These are phyloP conservation scores for Mesembrinibis cayennensis DNA, from an alignment of 2,113 vertebrate species.

Conservation along the genomic window DNA sequence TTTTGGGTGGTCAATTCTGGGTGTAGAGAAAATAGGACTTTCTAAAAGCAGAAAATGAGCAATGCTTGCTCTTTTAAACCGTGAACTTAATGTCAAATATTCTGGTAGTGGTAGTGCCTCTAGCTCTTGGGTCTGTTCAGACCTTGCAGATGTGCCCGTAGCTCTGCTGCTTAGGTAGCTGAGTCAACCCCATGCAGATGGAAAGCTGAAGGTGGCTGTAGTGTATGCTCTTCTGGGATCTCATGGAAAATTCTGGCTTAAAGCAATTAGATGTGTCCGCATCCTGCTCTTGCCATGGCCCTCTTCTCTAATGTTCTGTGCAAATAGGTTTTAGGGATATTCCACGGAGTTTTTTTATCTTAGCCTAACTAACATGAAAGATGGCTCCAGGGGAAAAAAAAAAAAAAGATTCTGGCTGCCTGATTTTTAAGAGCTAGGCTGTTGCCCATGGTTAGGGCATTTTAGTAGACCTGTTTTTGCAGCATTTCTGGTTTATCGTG, in stretches of 20 bases:
- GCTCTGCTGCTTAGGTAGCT: not conserved
- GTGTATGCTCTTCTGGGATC: not conserved
- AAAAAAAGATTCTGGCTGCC: not conserved
- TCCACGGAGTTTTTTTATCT: not conserved
- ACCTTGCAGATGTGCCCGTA: not conserved
- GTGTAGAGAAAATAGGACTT: fast-evolving
- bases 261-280: not conserved
- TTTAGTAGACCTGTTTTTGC: not conserved
- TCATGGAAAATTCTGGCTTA: not conserved
- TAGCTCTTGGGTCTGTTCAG: no score
- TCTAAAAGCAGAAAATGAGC: not conserved
- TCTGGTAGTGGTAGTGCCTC: not conserved
- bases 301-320: fast-evolving
- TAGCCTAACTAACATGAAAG: not conserved
- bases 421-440: not conserved
- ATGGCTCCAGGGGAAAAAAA: not conserved
- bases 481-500: not conserved
- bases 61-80: not conserved
- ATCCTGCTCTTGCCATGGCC: not conserved
- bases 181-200: not conserved
- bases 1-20: not conserved
- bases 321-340: not conserved
- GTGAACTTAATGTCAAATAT: not conserved
- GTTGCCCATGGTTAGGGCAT: not conserved
- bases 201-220: not conserved